Base-by-base conservation (phyloP, 2,113 vertebrate species). In the Perccottus glenii region DNA sequence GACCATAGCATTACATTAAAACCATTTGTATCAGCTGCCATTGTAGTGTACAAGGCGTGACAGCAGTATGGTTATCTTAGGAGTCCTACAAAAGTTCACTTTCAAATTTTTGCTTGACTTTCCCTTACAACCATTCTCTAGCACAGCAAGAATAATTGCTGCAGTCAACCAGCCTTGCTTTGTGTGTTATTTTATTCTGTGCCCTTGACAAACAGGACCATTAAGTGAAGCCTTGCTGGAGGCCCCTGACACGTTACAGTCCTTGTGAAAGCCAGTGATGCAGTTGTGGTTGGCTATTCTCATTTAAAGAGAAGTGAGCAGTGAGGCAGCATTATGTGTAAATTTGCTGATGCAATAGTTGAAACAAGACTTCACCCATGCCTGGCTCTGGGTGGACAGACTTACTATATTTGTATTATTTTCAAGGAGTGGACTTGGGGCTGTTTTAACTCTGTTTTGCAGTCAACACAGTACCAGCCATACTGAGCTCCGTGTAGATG, bases 1-100 rank as follows among this genome's bases (percentile, higher is more conserved):
- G 60, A 74, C 72, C 19, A 27, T 27, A 75, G 75, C 65, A 78
- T 78, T 71, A 63, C 71, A 81, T 83, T 70, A 81, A 69, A 78
- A 71, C 64, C 77, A 72, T 82, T 85, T 65, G 67, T 48, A 57
- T 84, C 77, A 56, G 69, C 72, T 77, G 69, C 16, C 59, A 60
- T 68, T n/a, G 14, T 46, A 71, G 38, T 53, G 44, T 19, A 70
- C 61, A 57, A 52, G 57, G 47, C 58, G 15, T 69, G 57, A 71
- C 9, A 50, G 16, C 48, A 27, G 46, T 7, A 4, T 43, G 52
- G 46, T 36, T 40, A 50, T 33, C 69, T 70, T n/a, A 38, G 19
- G 35, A 73, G 64, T 52, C 42, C 56, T 11, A 51, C 64, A 56
- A 64, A 43, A 44, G 45, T 55, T 63, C 10, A 10, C 36, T 32